Evolutionary conservation across 2,888 invertebrate species (phyloP), one percentile per base, ranked within the genome.

Genomic region (Chironomus riparius): DNA sequence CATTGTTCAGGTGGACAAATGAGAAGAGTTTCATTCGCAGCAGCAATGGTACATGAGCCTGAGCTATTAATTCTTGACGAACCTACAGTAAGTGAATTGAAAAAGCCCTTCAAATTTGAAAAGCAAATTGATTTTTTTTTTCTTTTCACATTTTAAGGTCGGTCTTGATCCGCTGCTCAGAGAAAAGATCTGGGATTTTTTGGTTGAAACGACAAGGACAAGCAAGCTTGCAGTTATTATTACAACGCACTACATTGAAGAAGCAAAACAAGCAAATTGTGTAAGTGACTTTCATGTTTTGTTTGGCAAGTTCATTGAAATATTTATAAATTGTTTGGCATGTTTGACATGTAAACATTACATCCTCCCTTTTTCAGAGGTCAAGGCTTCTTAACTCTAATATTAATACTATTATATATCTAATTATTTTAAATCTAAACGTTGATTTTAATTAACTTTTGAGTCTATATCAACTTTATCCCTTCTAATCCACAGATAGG

Each of bases 221-320:
- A 87, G 88, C 68, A 89, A 91, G 47, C 89, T 90, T 77, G 92
- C 96, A 6, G 91, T 97, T 74, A 91, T 97, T 77, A 94, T 97
- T 77, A 97, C 97, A 0, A 97, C 97, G 13, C 97, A 97, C 85
- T 97, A 97, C 81, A 95, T 97, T 77, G 97, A 97, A 82, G 97
- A 97, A 85, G 92, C 95, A 3, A 89, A 90, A 80, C 90, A 92
- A 81, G 93, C 94, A 3, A 87, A 92, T 81, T 88, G 87, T 84
- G 94, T 94, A 85, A 86, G 85, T 24, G 1, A 38, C 10, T 38
- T 10, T 38, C 10, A 10, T 2, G 10, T 38, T 4, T 38, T 38
- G 38, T 1, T 10, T 38, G 10, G 10, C 38, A 38, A 38, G 38
- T 38, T 38, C 38, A 38, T 38, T 28, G 28, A 28, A 28, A 28